A percentile compares a stretch with the other conserved stretches of the same genome.
Evolutionary conservation across 2,888 invertebrate genomes (phyloP).

Genomic region (Cerastis rubricosa): DNA sequence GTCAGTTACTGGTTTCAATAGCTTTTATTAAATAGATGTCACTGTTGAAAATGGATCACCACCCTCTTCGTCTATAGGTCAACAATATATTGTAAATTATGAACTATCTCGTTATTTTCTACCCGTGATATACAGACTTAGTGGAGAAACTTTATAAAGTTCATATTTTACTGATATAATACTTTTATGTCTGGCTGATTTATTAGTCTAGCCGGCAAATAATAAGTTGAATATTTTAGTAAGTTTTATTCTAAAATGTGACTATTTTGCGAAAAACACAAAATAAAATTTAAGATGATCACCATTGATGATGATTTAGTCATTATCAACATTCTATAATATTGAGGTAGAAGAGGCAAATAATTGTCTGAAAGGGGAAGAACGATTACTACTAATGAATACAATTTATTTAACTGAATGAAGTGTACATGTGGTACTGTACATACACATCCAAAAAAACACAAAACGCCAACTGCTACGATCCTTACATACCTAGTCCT

Average conservation of each 20-base stretch:
- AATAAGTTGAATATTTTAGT: background rate
- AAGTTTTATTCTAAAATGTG: background rate
- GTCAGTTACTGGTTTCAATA: background rate
- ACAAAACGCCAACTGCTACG: background rate
- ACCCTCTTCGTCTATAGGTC: background rate
- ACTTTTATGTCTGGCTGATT: background rate
- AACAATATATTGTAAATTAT: slow-evolving; percentile 15
- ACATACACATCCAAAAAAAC: no score
- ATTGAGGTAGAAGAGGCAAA: background rate
- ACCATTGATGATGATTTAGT: no score
- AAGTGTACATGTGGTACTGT: no score
- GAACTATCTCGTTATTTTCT: slow-evolving; percentile 2
- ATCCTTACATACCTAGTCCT: background rate
- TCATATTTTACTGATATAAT: background rate
- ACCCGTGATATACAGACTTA: background rate
- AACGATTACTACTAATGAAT: background rate
- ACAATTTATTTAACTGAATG: background rate
- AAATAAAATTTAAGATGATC: background rate
- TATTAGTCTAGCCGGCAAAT: slow-evolving; percentile 4
- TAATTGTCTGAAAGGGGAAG: background rate
- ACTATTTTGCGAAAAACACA: background rate
- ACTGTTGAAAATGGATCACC: background rate
- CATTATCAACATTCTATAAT: background rate
- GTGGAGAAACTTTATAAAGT: slow-evolving; percentile 5
- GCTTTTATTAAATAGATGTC: background rate